phyloP scores from a whole-genome alignment of 1,140 invertebrate genomes.

The Lordiphosa clarofinis region DNA sequence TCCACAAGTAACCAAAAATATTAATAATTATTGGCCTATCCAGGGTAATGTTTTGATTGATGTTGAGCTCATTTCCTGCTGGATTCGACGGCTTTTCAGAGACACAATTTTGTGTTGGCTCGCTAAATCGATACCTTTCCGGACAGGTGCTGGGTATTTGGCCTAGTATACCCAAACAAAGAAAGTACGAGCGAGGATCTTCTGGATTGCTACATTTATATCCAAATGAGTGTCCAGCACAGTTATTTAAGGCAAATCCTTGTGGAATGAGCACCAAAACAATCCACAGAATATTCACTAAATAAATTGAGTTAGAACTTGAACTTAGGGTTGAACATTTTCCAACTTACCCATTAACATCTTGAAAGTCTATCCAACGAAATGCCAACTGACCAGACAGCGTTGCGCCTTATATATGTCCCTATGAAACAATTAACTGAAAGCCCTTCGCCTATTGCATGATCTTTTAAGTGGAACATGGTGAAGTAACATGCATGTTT shows the following conservation, averaged over 20 bases:
- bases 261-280: constrained; percentile 46
- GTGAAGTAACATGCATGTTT: background rate
- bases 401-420: constrained; percentile 40
- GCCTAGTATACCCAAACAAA: constrained; percentile 49
- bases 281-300: constrained; percentile 53
- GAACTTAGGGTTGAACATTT: no score
- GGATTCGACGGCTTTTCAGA: background rate
- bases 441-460: constrained; percentile 29
- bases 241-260: constrained; percentile 41
- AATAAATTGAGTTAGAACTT: background rate
- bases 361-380: constrained; percentile 33
- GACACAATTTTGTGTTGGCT: constrained; percentile 25
- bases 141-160: constrained; percentile 30
- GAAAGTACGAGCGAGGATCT: constrained; percentile 41
- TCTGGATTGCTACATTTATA: constrained; percentile 37
- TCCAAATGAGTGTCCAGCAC: constrained; percentile 46
- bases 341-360: constrained; percentile 56
- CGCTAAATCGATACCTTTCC: constrained; percentile 30
- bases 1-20: constrained; percentile 44
- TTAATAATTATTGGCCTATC: constrained; percentile 53
- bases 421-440: constrained; percentile 24
- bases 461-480: constrained; percentile 1
- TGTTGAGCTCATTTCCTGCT: constrained; percentile 13
- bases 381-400: constrained; percentile 14
- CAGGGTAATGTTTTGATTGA: constrained; percentile 35